phyloP scores from a whole-genome alignment of 2,113 vertebrate genomes.

The Lynx canadensis region DNA sequence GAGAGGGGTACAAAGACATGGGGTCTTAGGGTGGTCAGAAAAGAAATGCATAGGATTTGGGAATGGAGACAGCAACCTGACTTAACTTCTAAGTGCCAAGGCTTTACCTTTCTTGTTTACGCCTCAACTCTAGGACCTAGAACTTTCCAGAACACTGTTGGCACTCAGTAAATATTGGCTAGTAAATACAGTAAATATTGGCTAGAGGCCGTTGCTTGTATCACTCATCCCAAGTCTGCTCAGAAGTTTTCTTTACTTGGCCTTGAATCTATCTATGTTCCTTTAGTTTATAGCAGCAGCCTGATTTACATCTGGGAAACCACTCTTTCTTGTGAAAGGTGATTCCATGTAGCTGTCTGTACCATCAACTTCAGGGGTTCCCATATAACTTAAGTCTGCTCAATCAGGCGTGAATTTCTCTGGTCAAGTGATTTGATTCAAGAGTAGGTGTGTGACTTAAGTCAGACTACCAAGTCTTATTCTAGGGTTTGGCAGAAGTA shows the following conservation, averaged over 20 bases:
- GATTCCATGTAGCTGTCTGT: fast-evolving
- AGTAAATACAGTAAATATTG: not conserved
- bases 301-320: not conserved
- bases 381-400: not conserved
- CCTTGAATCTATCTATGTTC: not conserved
- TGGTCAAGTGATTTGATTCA: not conserved
- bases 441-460: not conserved
- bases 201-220: not conserved
- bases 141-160: slow-evolving; percentile 1
- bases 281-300: not conserved
- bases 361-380: not conserved
- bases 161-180: not conserved
- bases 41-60: not conserved
- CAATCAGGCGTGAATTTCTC: not conserved
- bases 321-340: not conserved
- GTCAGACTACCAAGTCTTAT: not conserved
- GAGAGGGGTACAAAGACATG: not conserved
- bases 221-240: not conserved
- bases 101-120: not conserved
- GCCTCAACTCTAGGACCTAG: not conserved
- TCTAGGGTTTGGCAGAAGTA: not conserved
- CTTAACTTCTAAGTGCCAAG: fast-evolving
- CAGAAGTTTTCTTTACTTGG: slow-evolving; percentile 6
- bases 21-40: not conserved
- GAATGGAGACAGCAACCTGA: not conserved